phyloP scores from a whole-genome alignment of 1,140 invertebrate genomes.

The Drosophila bocki region DNA sequence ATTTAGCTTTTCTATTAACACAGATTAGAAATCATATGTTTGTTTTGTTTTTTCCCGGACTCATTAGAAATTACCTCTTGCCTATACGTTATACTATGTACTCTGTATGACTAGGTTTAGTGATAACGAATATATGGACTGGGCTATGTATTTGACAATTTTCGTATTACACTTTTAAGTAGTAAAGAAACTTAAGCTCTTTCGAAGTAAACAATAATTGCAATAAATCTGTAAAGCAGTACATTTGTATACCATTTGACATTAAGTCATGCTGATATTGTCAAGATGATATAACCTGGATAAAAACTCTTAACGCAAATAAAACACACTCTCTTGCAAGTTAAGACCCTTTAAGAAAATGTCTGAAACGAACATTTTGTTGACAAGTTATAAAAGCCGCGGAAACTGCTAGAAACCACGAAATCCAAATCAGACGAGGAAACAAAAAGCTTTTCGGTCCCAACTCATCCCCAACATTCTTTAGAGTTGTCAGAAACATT shows the following conservation, averaged over 20 bases:
- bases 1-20: not conserved
- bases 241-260: not conserved
- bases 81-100: not conserved
- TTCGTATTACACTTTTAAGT: not conserved
- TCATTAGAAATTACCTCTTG: not conserved
- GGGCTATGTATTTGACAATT: constrained; percentile 1
- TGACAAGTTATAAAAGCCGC: constrained; percentile 42
- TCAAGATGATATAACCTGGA: not conserved
- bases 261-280: not conserved
- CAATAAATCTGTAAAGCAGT: not conserved
- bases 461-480: not conserved
- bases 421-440: constrained; percentile 13
- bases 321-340: not conserved
- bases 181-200: not conserved
- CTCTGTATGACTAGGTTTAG: not conserved
- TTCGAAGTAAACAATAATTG: constrained; percentile 3
- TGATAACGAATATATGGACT: constrained; percentile 1
- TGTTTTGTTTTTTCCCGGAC: too few species aligned
- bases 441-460: not conserved
- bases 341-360: not conserved
- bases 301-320: not conserved
- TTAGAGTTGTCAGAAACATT: not conserved
- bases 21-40: not conserved
- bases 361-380: not conserved
- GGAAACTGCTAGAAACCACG: constrained; percentile 56